phyloP scores from a whole-genome alignment of 2,888 invertebrate genomes.

The Rhyacophila evoluta region DNA sequence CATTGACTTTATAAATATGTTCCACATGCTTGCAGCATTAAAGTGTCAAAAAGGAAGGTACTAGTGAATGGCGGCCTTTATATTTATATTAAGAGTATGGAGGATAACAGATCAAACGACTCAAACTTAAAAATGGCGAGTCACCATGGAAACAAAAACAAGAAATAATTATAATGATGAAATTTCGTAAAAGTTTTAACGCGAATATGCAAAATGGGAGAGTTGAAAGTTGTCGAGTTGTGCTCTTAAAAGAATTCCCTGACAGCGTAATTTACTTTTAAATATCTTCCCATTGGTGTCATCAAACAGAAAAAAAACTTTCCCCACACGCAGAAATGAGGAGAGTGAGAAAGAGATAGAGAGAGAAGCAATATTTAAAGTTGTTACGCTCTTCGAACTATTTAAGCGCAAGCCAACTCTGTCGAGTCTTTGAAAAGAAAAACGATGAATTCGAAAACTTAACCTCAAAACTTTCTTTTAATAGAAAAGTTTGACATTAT shows the following conservation, averaged over 20 bases:
- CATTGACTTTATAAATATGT: too few species aligned
- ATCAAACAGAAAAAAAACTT: not conserved
- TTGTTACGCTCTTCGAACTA: slow-evolving; percentile 26
- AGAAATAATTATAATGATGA: not conserved
- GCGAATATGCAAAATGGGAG: not conserved
- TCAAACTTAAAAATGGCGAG: not conserved
- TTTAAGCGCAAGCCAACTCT: not conserved
- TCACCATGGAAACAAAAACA: not conserved
- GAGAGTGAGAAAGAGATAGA: too few species aligned
- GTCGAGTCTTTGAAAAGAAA: slow-evolving; percentile 32
- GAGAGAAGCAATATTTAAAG: not conserved
- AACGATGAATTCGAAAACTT: slow-evolving; percentile 39
- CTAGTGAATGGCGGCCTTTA: too few species aligned
- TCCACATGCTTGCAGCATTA: too few species aligned
- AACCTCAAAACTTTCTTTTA: slow-evolving; percentile 25
- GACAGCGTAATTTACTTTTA: not conserved
- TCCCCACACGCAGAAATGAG: not conserved
- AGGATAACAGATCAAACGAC: too few species aligned
- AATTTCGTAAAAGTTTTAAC: not conserved
- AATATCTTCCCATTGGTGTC: not conserved
- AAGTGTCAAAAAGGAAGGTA: too few species aligned
- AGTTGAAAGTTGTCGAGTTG: not conserved
- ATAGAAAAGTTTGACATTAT: slow-evolving; percentile 23
- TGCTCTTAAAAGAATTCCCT: not conserved
- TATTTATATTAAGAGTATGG: too few species aligned